A percentile compares a stretch with the other conserved stretches of the same genome.
phyloP scores from a whole-genome alignment of 2,888 invertebrate species.

The Anthrax anthrax region DNA sequence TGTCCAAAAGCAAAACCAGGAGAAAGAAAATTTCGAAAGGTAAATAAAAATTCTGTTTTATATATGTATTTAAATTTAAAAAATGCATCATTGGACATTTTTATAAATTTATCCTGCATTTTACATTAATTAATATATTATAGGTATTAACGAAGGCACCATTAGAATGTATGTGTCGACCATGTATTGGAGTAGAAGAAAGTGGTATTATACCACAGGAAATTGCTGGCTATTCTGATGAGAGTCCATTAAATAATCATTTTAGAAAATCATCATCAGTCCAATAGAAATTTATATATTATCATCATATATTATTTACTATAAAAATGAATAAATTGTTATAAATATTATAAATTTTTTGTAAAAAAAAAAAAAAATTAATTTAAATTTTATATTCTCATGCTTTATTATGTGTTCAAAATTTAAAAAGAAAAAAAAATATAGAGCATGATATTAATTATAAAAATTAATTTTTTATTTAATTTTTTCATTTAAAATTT shows the following conservation, averaged over 20 bases:
- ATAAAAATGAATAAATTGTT: too few relatives aligned
- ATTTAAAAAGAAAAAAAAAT: too few relatives aligned
- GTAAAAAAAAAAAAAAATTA: background rate
- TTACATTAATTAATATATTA: too few relatives aligned
- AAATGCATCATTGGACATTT: too few relatives aligned
- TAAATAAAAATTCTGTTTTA: constrained; percentile 21
- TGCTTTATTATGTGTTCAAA: background rate
- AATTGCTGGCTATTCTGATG: constrained; percentile 71
- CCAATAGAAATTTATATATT: background rate
- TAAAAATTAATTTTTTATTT: too few relatives aligned
- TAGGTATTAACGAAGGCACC: constrained; percentile 86
- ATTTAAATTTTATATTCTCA: background rate
- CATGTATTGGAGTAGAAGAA: constrained; percentile 79
- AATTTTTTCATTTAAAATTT: too few relatives aligned
- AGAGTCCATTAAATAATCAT: constrained; percentile 65
- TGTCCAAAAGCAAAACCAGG: constrained; percentile 82
- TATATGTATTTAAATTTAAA: background rate
- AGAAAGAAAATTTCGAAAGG: constrained; percentile 73
- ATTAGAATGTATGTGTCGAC: constrained; percentile 85
- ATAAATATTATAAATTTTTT: background rate
- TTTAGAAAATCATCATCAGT: constrained; percentile 36
- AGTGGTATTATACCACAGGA: constrained; percentile 80
- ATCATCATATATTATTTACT: too few relatives aligned
- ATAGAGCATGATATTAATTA: too few relatives aligned
- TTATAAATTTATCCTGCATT: background rate